These are phyloP conservation scores for Poeciliopsis gracilis DNA, from an alignment of 2,797 vertebrate species.

Conservation along the genomic window DNA sequence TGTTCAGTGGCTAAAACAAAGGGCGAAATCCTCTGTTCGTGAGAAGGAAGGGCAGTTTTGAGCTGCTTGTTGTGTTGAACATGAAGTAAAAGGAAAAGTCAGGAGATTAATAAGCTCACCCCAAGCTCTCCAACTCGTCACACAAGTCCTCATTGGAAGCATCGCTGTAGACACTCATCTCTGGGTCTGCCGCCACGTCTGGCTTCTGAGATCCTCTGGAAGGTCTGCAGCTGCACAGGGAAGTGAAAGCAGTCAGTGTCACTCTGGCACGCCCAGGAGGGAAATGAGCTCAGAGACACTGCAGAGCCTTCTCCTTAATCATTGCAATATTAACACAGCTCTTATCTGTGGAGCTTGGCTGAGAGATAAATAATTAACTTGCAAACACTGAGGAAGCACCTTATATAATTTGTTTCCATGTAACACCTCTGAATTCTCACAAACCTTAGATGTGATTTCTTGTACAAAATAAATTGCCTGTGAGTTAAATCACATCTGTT, in stretches of 20 bases:
- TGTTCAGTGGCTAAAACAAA: neutral
- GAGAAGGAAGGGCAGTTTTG: neutral
- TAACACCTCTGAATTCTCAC: neutral
- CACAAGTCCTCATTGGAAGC: constrained; percentile 39
- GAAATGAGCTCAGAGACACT: constrained; percentile 21
- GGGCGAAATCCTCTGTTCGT: neutral
- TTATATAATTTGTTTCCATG: neutral
- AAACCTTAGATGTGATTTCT: neutral
- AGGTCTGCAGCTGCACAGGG: neutral
- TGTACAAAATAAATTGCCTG: neutral
- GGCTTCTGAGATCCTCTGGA: neutral
- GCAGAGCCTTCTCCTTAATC: neutral
- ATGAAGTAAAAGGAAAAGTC: neutral
- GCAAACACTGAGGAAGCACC: too few relatives aligned
- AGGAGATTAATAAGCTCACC: constrained; percentile 56
- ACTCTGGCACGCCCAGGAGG: constrained; percentile 32
- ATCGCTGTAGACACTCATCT: constrained; percentile 72
- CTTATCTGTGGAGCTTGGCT: neutral
- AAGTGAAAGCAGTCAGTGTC: constrained; percentile 40
- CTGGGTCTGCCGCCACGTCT: neutral
- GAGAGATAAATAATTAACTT: neutral
- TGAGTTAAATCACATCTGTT: neutral
- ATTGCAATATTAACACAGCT: neutral
- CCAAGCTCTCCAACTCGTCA: constrained; percentile 74
- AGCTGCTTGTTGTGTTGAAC: neutral